These are phyloP conservation scores for Siderastrea siderea DNA, from an alignment of 92 coral and sea anemone genomes.

Conservation along the genomic window DNA sequence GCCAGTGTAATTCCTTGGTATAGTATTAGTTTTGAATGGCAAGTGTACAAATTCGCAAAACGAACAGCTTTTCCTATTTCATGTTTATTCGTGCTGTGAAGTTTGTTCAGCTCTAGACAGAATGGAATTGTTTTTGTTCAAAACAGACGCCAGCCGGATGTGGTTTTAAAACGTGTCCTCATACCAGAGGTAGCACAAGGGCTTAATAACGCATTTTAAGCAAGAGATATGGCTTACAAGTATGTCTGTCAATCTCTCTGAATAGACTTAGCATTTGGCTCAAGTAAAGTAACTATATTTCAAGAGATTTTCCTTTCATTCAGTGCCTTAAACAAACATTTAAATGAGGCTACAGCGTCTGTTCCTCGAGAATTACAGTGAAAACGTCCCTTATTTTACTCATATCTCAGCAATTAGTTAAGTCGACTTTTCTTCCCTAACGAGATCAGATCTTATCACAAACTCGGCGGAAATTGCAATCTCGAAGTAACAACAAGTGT, in stretches of 20 bases:
- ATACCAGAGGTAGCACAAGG: constrained; percentile 24
- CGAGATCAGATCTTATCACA: constrained; percentile 32
- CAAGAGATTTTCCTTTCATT: constrained; percentile 6
- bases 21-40: background rate
- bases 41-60: background rate
- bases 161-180: constrained; percentile 47
- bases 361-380: background rate
- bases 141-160: constrained; percentile 53
- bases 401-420: constrained; percentile 1
- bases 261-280: background rate
- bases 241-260: constrained; percentile 16
- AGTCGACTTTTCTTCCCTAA: background rate
- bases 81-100: constrained; percentile 40
- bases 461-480: constrained; percentile 28
- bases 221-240: constrained; percentile 36
- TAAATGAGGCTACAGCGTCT: background rate
- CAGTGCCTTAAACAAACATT: background rate
- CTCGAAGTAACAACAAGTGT: constrained; percentile 37
- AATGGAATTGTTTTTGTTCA: constrained; percentile 23
- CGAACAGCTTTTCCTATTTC: background rate
- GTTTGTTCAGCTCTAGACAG: constrained; percentile 41
- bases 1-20: background rate
- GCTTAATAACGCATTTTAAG: constrained; percentile 35
- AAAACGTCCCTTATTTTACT: constrained; percentile 13
- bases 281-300: background rate